A percentile compares a stretch with the other conserved stretches of the same genome.
phyloP scores from a whole-genome alignment of 2,113 vertebrate species.

The Sander lucioperca region DNA sequence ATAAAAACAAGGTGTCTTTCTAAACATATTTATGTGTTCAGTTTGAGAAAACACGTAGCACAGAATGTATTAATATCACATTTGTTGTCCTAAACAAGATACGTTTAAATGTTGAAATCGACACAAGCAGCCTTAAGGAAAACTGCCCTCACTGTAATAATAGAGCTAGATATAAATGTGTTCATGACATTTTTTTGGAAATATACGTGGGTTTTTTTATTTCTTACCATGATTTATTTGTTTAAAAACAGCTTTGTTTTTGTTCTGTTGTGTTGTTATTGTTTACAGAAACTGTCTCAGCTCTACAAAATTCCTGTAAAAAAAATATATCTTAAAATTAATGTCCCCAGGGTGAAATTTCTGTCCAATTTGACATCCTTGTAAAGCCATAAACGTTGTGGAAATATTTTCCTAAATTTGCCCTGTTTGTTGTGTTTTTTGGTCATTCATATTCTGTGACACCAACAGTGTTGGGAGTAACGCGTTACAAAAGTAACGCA shows the following conservation, averaged over 20 bases:
- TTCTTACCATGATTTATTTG: conserved; percentile 32
- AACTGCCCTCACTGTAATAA: conserved; percentile 54
- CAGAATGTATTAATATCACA: conserved; percentile 31
- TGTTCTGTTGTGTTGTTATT: conserved; percentile 6
- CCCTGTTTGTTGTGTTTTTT: background rate
- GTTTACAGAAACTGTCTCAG: conserved; percentile 48
- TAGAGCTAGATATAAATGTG: background rate
- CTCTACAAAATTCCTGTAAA: conserved; percentile 14
- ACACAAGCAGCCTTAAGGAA: background rate
- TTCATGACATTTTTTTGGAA: conserved; percentile 3
- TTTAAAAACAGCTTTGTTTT: background rate
- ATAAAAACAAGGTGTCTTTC: background rate
- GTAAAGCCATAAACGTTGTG: conserved; percentile 37
- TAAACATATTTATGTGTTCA: background rate
- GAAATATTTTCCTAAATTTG: conserved; percentile 47
- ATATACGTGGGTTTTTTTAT: conserved; percentile 31
- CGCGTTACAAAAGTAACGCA: no score
- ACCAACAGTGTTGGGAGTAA: no score
- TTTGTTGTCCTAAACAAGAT: conserved; percentile 1
- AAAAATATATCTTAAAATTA: conserved; percentile 16
- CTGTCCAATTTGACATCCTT: background rate
- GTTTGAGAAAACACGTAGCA: background rate
- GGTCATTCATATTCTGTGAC: background rate
- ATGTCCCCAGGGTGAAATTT: conserved; percentile 17
- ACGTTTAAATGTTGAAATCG: background rate